Evolutionary conservation across 2,888 invertebrate species (phyloP), one percentile per base, ranked within the genome.

Genomic region (Serripes groenlandicus): DNA sequence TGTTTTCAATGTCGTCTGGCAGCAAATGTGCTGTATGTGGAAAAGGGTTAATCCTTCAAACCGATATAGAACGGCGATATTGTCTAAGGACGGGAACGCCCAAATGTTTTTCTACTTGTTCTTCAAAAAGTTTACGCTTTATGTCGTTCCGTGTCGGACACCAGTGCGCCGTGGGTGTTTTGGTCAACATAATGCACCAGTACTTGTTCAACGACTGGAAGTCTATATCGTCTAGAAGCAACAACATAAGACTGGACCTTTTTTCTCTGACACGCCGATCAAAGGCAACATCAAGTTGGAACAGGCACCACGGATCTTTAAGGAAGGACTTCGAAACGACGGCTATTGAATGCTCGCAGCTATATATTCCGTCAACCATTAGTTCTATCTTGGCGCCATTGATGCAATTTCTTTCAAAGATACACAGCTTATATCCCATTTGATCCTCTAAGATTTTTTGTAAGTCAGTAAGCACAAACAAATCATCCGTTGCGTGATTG

Each of bases 131-230:
- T n/a, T 74, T 74, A 15, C 60, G 37, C 49, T 42, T 60, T 3
- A 81, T 77, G 28, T 66, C 66, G 26, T 66, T 81, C 54, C 75
- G 72, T 42, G 73, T 78, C 3, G 80, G 62, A 9, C 58, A 75
- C 83, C 83, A 83, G 23, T 60, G 42, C 1, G 70, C 75, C 15
- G 72, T 76, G 2, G 83, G 75, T 15, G 58, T 72, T 42, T 70
- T 78, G 1, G 83, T 78, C 18, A 83, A 28, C 62, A 78, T 49
- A 3, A 83, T 78, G 54, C 83, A 83, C 83, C 83, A 83, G n/a
- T 75, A 60, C 42, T 73, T 78, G 49, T 62, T 83, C 18, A 83
- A 49, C 21, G 68, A 26, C 30, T 69, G 23, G 7, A 75, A 58
- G 30, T 83, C 76, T 11, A 83, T 58, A 32, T 83, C 78, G n/a